Percentiles rank a stretch among this genome's conserved stretches.
Evolutionary conservation across 2,888 invertebrate genomes (phyloP).

Genomic region (Morpho achilles): DNA sequence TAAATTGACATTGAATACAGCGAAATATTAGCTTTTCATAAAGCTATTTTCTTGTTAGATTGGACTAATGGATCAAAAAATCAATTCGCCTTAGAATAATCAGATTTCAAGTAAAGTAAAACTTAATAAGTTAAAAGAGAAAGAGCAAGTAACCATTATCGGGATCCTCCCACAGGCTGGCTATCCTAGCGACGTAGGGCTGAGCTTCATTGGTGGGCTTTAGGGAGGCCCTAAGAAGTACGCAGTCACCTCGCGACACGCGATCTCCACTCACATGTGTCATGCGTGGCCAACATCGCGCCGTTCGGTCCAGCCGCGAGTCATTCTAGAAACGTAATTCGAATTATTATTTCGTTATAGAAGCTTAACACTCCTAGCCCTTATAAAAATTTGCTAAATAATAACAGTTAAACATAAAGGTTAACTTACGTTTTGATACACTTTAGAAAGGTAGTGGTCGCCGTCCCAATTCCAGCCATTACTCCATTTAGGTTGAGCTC

Average conservation of each 20-base stretch:
- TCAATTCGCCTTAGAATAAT: too few species aligned
- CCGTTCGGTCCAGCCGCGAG: conserved; percentile 77
- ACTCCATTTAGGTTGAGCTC: conserved; percentile 82
- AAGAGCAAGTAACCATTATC: conserved; percentile 84
- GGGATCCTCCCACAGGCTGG: conserved; percentile 96
- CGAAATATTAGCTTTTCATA: too few species aligned
- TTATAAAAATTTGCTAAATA: too few species aligned
- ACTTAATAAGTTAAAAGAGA: too few species aligned
- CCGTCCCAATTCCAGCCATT: conserved; percentile 97
- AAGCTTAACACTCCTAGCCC: too few species aligned
- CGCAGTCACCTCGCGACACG: conserved; percentile 93
- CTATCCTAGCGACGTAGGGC: conserved; percentile 96
- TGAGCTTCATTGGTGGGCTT: conserved; percentile 81
- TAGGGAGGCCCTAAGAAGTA: conserved; percentile 90
- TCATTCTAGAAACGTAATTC: conserved; percentile 47
- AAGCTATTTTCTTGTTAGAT: too few species aligned
- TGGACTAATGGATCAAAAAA: too few species aligned
- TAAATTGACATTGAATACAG: too few species aligned
- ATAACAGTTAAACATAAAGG: not conserved
- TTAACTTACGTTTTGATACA: conserved; percentile 90
- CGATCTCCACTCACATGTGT: conserved; percentile 92
- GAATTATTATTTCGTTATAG: too few species aligned
- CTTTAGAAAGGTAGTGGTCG: conserved; percentile 88
- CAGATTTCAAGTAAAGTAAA: too few species aligned
- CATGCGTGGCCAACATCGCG: conserved; percentile 95